A percentile compares a stretch with the other conserved stretches of the same genome.
Evolutionary conservation across 2,113 vertebrate species (phyloP).

Genomic region (Argyrosomus japonicus): DNA sequence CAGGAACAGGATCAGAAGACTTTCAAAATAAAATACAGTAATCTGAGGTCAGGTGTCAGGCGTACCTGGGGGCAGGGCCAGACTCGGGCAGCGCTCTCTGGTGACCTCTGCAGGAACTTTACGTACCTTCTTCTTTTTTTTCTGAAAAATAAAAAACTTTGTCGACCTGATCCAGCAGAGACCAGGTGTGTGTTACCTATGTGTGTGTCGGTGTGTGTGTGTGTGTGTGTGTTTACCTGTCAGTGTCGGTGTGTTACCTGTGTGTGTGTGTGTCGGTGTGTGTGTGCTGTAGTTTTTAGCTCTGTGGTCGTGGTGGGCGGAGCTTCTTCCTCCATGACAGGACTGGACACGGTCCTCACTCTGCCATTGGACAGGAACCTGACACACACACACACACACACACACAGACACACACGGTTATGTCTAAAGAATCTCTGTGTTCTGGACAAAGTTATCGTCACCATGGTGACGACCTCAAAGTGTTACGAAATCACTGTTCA

Average conservation of each 20-base stretch:
- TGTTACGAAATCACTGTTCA: constrained; percentile 54
- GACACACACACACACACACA: constrained; percentile 31
- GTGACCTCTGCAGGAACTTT: constrained; percentile 78
- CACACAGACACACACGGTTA: constrained; percentile 28
- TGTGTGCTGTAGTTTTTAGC: constrained; percentile 42
- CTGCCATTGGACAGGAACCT: constrained; percentile 75
- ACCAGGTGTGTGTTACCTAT: no score
- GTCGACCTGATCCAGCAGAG: no score
- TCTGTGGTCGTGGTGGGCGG: constrained; percentile 61
- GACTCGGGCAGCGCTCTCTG: constrained; percentile 52
- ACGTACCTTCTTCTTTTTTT: constrained; percentile 82
- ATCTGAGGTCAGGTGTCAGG: no score
- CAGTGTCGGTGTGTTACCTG: neutral
- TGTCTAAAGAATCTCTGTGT: constrained; percentile 71
- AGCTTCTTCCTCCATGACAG: constrained; percentile 69
- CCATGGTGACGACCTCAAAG: constrained; percentile 61
- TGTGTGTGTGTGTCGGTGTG: constrained; percentile 31
- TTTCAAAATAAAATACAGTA: no score
- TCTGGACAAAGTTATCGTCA: constrained; percentile 47
- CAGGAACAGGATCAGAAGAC: no score
- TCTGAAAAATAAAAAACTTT: constrained; percentile 29
- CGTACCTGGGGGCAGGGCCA: constrained; percentile 46
- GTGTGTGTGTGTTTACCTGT: neutral
- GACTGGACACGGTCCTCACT: constrained; percentile 62
- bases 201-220: neutral